Base-by-base conservation (phyloP, 2,888 invertebrate species). In the Labia minor region DNA sequence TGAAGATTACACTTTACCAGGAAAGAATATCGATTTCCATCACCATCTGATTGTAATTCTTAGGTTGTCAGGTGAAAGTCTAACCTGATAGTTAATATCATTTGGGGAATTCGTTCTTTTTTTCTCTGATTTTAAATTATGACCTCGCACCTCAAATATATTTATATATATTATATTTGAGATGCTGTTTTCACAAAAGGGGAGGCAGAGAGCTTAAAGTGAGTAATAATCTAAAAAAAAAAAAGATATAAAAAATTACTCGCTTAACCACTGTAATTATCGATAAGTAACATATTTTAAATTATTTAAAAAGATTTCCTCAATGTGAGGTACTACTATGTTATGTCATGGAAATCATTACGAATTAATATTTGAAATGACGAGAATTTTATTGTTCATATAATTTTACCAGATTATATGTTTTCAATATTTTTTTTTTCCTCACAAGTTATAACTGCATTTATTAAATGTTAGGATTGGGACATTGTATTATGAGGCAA, bases 121-220 rank as follows among this genome's bases (percentile, higher is more conserved):
- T 26, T n/a, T n/a, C n/a, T n/a, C 8, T 26, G 3, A 26, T 26
- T 6, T 6, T 26, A 26, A 49, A 10, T 49, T 8, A 49, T 16
- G 49, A 49, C 3, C 16, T 49, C 49, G 3, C 49, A 8, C 49
- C 3, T 26, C 26, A 26, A n/a, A n/a, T 26, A 8, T 26, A 8
- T 26, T 26, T 26, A 8, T 26, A 6, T 8, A 26, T 26, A 8
- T 3, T 49, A 16, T n/a, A n/a, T n/a, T n/a, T n/a, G n/a, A n/a
- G n/a, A n/a, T n/a, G n/a, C n/a, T n/a, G 49, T 49, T 49, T 49
- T 49, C 49, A 49, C 49, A 49, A 49, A 14, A 49, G 49, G 49
- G 14, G 49, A 14, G 2, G 14, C 49, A 49, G 49, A n/a, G n/a
- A 49, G 49, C 49, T 2, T 49, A 8, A 8, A 8, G 4, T 49